phyloP scores from a whole-genome alignment of 2,888 invertebrate genomes.

The Polylopha cassiicola region DNA sequence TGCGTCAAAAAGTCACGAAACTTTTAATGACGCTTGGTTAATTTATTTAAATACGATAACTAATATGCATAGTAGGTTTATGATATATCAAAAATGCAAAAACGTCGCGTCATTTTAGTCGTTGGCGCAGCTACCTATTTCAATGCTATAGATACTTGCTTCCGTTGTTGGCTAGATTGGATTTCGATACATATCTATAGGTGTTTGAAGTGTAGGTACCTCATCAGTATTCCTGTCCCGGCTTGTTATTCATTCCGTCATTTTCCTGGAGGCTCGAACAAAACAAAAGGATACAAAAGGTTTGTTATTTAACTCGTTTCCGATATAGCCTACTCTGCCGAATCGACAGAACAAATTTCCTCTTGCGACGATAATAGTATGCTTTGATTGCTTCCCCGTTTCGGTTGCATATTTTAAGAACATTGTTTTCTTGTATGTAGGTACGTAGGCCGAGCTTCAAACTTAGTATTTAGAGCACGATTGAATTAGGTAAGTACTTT shows the following conservation, averaged over 20 bases:
- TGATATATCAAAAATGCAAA: no score
- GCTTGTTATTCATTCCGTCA: constrained; percentile 55
- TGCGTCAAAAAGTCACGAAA: no score
- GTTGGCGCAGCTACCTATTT: no score
- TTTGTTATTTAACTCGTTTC: constrained; percentile 74
- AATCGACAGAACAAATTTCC: constrained; percentile 69
- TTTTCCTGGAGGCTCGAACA: constrained; percentile 49
- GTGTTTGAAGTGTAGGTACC: constrained; percentile 29
- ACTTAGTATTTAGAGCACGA: no score
- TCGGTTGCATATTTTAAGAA: no score
- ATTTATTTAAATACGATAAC: neutral
- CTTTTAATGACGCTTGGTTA: neutral
- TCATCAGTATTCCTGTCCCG: constrained; percentile 62
- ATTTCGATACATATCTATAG: constrained; percentile 18
- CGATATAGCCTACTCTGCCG: constrained; percentile 67
- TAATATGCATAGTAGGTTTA: no score
- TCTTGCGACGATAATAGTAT: constrained; percentile 36
- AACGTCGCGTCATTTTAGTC: no score
- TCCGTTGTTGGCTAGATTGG: no score
- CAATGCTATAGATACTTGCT: no score
- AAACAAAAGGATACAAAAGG: constrained; percentile 55
- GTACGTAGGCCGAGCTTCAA: no score
- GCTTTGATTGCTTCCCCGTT: constrained; percentile 13
- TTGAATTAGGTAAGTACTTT: no score
- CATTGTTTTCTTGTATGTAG: no score